Base-by-base conservation (phyloP, 23 tunicate species). In the Trididemnum clinides region DNA sequence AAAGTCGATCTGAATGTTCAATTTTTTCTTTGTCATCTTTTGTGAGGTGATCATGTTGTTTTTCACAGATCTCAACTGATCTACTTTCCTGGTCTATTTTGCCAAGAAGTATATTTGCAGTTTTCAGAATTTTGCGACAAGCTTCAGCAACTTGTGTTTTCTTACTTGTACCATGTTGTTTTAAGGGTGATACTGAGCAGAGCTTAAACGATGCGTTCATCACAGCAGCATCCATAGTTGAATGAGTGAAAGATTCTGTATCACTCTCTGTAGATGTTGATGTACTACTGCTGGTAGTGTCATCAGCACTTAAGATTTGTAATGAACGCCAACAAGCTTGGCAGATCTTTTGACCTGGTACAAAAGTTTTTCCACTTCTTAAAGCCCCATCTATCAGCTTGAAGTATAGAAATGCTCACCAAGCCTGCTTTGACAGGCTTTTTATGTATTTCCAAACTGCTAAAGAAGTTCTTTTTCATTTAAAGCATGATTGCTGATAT, bases 301-400 rank as follows among this genome's bases (percentile, higher is more conserved):
- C 57, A 73, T 73, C 54, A 66, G 37, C 75, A 73, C 57, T 39
- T 73, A 37, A 37, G 29, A 57, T 28, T 39, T 73, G 57, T 38
- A 73, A 39, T 57, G 22, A 19, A 5, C 57, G 3, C 80, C 80
- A 73, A 73, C 57, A 73, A 12, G 80, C 80, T 73, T 28, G 57
- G 80, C 80, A 73, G 80, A 73, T 73, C 80, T 73, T 73, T 5
- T 73, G 57, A 73, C 57, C 80, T n/a, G n/a, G n/a, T n/a, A n/a
- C n/a, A n/a, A n/a, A n/a, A n/a, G n/a, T n/a, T n/a, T n/a, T n/a
- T n/a, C n/a, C n/a, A n/a, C n/a, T n/a, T n/a, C n/a, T n/a, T n/a
- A n/a, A n/a, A n/a, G n/a, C n/a, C n/a, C n/a, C n/a, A n/a, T n/a
- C n/a, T n/a, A n/a, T n/a, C n/a, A n/a, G n/a, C n/a, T n/a, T n/a